Conservation (phyloP, 2,797 vertebrate species). For the Lagodon rhomboides region DNA sequence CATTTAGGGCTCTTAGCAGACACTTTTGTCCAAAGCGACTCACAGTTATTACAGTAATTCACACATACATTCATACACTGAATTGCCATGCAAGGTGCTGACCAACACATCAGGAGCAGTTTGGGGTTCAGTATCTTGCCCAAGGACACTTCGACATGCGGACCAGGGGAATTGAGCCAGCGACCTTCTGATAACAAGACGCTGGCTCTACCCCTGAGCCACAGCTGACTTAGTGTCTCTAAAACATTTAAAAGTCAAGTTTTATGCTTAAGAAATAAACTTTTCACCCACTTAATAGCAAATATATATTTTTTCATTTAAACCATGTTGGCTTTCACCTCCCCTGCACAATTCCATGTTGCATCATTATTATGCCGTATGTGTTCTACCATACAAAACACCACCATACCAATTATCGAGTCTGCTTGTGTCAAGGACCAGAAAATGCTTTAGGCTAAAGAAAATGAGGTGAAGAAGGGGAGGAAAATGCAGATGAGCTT, state of each 20-base stretch:
- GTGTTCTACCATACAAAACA: background rate
- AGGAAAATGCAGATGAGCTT: conserved; percentile 2
- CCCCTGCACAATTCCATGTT: conserved; percentile 1
- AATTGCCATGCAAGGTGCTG: no score
- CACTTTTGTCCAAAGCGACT: no score
- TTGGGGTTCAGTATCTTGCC: no score
- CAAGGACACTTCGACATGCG: no score
- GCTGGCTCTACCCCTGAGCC: no score
- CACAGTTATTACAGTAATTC: no score
- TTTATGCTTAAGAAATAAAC: no score
- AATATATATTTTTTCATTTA: background rate
- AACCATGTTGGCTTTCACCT: background rate
- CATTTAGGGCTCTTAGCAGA: no score
- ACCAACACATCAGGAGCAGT: no score
- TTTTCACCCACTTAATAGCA: background rate
- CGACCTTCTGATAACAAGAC: no score
- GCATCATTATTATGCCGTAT: background rate
- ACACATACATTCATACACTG: no score
- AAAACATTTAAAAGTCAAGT: background rate
- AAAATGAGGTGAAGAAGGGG: background rate
- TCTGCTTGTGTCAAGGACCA: background rate
- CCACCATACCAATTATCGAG: background rate
- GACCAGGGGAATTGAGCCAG: no score
- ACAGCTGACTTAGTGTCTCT: background rate
- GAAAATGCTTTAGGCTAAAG: background rate